phyloP scores from a whole-genome alignment of 2,888 invertebrate genomes.

The Lingula anatina region DNA sequence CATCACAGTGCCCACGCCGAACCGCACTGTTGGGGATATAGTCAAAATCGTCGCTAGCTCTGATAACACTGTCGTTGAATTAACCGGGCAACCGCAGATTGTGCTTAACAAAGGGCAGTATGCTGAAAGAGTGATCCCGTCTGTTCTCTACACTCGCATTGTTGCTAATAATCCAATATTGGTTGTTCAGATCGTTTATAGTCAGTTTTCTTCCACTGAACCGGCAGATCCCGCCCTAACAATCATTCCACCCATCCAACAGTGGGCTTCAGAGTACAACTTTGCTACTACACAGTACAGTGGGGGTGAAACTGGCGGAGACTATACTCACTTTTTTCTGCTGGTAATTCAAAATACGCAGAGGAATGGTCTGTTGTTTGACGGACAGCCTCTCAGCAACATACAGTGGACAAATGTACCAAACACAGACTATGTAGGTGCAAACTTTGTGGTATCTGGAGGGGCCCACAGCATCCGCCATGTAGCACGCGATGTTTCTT shows the following conservation, averaged over 20 bases:
- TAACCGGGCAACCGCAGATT: background rate
- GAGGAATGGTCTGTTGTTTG: background rate
- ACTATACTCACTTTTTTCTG: background rate
- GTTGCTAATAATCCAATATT: constrained; percentile 7
- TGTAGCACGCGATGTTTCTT: constrained; percentile 5
- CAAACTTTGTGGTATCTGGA: background rate
- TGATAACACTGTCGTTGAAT: background rate
- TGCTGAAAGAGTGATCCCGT: constrained; percentile 6
- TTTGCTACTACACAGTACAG: background rate
- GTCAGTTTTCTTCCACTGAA: background rate
- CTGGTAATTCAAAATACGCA: background rate
- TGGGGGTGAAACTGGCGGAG: background rate
- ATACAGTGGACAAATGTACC: background rate
- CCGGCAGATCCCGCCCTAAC: constrained; percentile 16
- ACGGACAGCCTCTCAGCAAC: background rate
- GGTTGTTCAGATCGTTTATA: constrained; percentile 9
- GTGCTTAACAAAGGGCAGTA: background rate
- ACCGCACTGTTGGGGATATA: constrained; percentile 13
- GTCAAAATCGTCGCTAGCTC: constrained; percentile 6
- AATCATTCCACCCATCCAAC: constrained; percentile 10
- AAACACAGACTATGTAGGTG: background rate
- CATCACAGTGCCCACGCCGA: constrained; percentile 15
- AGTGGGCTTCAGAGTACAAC: background rate
- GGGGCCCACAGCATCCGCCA: constrained; percentile 7
- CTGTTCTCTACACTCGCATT: background rate